Conservation (phyloP, 2,113 vertebrate genomes). For the Centropus unirufus region DNA sequence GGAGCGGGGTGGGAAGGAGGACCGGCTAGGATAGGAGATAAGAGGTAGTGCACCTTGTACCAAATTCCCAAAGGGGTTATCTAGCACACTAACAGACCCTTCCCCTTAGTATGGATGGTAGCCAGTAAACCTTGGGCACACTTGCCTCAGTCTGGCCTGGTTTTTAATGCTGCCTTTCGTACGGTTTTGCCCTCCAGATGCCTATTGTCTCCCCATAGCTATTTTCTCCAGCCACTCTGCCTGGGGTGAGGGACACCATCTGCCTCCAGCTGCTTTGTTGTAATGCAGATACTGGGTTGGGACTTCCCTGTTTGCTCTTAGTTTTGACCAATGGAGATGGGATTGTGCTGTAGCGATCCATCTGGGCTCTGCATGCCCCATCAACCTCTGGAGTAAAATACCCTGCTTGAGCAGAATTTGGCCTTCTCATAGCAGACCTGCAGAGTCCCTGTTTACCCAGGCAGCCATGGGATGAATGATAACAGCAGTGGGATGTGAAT, state of each 20-base stretch:
- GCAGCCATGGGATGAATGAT: not conserved
- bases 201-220: accelerated
- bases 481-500: not conserved
- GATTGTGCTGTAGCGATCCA: accelerated
- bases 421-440: not conserved
- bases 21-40: not conserved
- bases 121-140: accelerated
- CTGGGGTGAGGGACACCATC: accelerated
- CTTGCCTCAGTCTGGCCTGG: not conserved
- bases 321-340: not conserved
- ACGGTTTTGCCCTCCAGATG: not conserved
- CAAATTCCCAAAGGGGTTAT: not conserved
- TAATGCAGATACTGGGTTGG: not conserved
- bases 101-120: not conserved
- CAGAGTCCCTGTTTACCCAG: not conserved
- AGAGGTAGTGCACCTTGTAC: not conserved
- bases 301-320: not conserved
- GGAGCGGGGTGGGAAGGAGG: not conserved
- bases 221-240: not conserved
- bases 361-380: not conserved
- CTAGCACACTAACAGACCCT: accelerated
- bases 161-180: not conserved
- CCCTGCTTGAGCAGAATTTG: not conserved
- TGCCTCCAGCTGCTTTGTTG: not conserved
- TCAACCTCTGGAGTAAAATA: not conserved